phyloP scores from a whole-genome alignment of 2,888 invertebrate genomes.

The Aphidoletes aphidimyza region DNA sequence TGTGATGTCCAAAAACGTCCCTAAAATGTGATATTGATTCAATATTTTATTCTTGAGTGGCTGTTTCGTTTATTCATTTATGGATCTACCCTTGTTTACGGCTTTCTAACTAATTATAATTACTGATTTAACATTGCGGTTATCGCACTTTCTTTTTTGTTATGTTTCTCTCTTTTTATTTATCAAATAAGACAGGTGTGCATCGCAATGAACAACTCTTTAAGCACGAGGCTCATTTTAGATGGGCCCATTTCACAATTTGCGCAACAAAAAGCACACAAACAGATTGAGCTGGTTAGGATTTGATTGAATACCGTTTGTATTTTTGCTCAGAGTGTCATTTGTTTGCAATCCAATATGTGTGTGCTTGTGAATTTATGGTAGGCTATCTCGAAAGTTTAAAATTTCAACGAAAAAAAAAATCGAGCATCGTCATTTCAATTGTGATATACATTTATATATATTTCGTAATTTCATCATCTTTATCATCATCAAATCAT shows the following conservation, averaged over 20 bases:
- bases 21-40: conserved; percentile 33
- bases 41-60: conserved; percentile 14
- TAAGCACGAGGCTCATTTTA: too few relatives aligned
- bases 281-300: too few relatives aligned
- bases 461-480: background rate
- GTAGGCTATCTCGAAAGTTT: background rate
- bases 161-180: background rate
- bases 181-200: too few relatives aligned
- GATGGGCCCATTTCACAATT: too few relatives aligned
- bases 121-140: background rate
- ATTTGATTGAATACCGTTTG: too few relatives aligned
- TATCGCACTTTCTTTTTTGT: too few relatives aligned
- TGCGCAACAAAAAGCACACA: too few relatives aligned
- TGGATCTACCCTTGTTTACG: conserved; percentile 29
- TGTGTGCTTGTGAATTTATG: background rate
- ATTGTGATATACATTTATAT: too few relatives aligned
- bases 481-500: background rate
- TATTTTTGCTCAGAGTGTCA: too few relatives aligned
- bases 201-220: too few relatives aligned
- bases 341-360: conserved; percentile 17
- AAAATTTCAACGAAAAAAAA: background rate
- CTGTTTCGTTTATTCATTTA: background rate
- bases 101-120: conserved; percentile 47
- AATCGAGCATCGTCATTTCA: conserved; percentile 41
- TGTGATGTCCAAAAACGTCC: conserved; percentile 11